A percentile compares a stretch with the other conserved stretches of the same genome.
Evolutionary conservation across 2,888 invertebrate species (phyloP).

Genomic region (Nomada lathburiana): DNA sequence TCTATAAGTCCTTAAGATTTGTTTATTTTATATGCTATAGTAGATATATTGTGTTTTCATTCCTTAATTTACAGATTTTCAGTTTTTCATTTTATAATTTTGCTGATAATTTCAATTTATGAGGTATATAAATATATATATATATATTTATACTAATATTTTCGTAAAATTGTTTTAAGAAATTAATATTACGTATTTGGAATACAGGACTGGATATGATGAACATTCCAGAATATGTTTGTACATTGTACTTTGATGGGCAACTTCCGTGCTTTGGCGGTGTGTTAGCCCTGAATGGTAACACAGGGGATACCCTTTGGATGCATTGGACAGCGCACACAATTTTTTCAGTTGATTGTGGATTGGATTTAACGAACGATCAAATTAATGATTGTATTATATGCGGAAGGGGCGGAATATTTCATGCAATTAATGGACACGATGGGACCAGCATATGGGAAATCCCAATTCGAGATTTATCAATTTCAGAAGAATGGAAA

Average conservation of each 20-base stretch:
- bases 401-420: constrained; percentile 89
- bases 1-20: constrained; percentile 19
- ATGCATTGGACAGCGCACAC: constrained; percentile 90
- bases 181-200: constrained; percentile 27
- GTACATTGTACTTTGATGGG: constrained; percentile 89
- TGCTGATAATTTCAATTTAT: constrained; percentile 15
- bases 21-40: not conserved
- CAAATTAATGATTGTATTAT: constrained; percentile 90
- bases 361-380: constrained; percentile 89
- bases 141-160: not conserved
- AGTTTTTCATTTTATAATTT: constrained; percentile 64
- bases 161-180: not conserved
- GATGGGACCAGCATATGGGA: constrained; percentile 90
- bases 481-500: constrained; percentile 54
- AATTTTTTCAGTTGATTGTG: constrained; percentile 90
- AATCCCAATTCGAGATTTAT: constrained; percentile 82
- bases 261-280: constrained; percentile 90
- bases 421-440: constrained; percentile 88
- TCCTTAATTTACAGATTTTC: constrained; percentile 64
- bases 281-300: constrained; percentile 90
- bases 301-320: constrained; percentile 90
- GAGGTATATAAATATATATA: constrained; percentile 30
- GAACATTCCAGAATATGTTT: constrained; percentile 85
- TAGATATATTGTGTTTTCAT: constrained; percentile 35
- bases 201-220: constrained; percentile 77